Base-by-base conservation (phyloP, 2,888 invertebrate genomes). In the Agrochola macilenta region DNA sequence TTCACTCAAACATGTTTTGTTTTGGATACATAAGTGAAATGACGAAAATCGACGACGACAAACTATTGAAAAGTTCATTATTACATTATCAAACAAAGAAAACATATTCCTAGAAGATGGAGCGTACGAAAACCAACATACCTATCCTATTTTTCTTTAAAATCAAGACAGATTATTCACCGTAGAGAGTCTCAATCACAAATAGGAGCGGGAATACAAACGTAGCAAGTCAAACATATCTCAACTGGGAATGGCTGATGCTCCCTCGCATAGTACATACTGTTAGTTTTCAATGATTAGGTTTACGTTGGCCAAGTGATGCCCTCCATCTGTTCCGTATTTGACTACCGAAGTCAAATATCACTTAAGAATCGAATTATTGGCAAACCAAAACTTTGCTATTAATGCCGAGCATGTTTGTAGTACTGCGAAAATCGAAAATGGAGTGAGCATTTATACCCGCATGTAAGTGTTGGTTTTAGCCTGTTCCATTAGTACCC, bases 241-340 rank as follows among this genome's bases (percentile, higher is more conserved):
- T 75, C 73, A 71, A 39, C 86, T 57, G 82, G 49, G 77, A 87
- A 74, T 85, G 83, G 78, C 43, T 85, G 82, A 78, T 74, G 83
- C 85, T 83, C 60, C 85, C 81, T 78, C 65, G 83, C 89, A 91
- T 77, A 65, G 17, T 60, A 73, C 11, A 26, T 35, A 86, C 90
- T 93, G 92, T 95, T 95, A 92, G 92, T 91, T 92, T 92, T 91
- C 90, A 89, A 93, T 94, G 93, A 95, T 94, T 93, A 92, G 89
- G 93, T 94, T 93, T 94, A 89, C 93, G 89, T 90, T 92, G 84
- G 84, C 89, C 89, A 89, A 91, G 90, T 90, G 92, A 93, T 93
- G 89, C 90, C 84, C 88, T 87, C 80, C 81, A 81, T 81, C 88
- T 89, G 86, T 86, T 91, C 88, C 89, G 84, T 93, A 90, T 93